These are phyloP conservation scores for Phyto melanocephala DNA, from an alignment of 2,888 invertebrate species.

Conservation along the genomic window DNA sequence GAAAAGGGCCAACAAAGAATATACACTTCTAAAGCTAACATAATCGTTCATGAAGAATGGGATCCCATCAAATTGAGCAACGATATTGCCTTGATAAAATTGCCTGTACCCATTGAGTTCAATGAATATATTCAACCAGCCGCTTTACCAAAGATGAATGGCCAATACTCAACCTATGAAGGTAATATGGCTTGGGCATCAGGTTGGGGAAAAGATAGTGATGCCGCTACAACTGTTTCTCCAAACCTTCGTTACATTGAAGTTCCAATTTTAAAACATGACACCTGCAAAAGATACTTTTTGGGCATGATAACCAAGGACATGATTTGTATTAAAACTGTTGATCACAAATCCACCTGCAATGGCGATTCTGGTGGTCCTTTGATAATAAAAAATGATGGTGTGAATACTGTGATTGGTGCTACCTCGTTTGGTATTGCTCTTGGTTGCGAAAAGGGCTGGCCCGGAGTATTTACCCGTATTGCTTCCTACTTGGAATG, in stretches of 20 bases:
- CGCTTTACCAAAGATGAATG: conserved; percentile 65
- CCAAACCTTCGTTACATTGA: conserved; percentile 68
- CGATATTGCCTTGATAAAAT: conserved; percentile 72
- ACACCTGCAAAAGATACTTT: conserved; percentile 67
- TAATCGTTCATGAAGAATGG: conserved; percentile 67
- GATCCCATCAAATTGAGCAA: conserved; percentile 63
- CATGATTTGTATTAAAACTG: conserved; percentile 77
- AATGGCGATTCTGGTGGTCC: conserved; percentile 77
- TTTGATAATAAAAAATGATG: conserved; percentile 69
- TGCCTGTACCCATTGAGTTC: conserved; percentile 65
- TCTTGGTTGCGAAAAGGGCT: conserved; percentile 74
- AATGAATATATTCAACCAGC: conserved; percentile 67
- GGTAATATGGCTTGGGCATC: conserved; percentile 67
- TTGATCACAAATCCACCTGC: conserved; percentile 74
- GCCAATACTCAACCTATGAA: conserved; percentile 64
- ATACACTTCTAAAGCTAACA: conserved; percentile 54
- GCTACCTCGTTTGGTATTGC: conserved; percentile 74
- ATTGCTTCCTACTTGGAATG: conserved; percentile 74
- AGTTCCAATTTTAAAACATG: conserved; percentile 67
- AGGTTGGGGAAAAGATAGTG: conserved; percentile 70
- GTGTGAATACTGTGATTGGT: conserved; percentile 70
- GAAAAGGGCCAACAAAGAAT: conserved; percentile 67
- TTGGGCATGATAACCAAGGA: conserved; percentile 62
- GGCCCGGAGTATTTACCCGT: conserved; percentile 76
- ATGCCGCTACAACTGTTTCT: conserved; percentile 66